Conservation (phyloP, 2,888 invertebrate genomes). For the Hoplodrina blanda region DNA sequence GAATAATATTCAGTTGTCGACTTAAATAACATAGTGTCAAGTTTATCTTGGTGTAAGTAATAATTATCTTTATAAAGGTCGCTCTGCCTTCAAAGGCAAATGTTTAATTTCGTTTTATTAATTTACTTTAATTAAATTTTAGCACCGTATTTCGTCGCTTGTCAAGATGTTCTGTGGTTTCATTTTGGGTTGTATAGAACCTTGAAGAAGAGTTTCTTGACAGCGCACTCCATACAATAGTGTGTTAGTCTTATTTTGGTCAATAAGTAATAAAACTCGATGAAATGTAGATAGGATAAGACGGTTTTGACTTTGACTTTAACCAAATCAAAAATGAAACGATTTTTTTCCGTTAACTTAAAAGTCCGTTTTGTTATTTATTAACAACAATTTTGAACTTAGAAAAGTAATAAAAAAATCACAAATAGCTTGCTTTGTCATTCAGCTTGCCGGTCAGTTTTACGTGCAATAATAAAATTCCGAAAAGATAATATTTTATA, state of each 20-base stretch:
- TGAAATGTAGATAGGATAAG: too few relatives aligned
- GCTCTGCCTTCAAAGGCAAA: neutral
- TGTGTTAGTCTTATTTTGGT: neutral
- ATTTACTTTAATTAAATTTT: slow-evolving; percentile 1
- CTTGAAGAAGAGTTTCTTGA: neutral
- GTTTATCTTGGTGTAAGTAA: neutral
- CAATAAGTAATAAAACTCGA: neutral
- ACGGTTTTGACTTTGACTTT: too few relatives aligned
- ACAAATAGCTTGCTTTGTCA: too few relatives aligned
- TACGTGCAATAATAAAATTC: too few relatives aligned
- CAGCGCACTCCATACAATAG: neutral
- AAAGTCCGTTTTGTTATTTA: too few relatives aligned
- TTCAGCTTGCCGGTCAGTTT: too few relatives aligned
- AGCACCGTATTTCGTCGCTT: neutral
- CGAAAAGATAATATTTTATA: too few relatives aligned
- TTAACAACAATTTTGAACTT: too few relatives aligned
- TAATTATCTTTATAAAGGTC: neutral
- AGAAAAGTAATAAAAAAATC: too few relatives aligned
- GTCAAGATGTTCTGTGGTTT: neutral
- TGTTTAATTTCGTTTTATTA: slow-evolving; percentile 1
- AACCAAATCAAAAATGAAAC: too few relatives aligned
- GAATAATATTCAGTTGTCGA: neutral
- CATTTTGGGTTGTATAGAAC: neutral
- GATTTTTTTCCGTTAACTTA: too few relatives aligned
- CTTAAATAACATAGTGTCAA: neutral